phyloP scores from a whole-genome alignment of 2,888 invertebrate species.

The Ichneumon xanthorius region DNA sequence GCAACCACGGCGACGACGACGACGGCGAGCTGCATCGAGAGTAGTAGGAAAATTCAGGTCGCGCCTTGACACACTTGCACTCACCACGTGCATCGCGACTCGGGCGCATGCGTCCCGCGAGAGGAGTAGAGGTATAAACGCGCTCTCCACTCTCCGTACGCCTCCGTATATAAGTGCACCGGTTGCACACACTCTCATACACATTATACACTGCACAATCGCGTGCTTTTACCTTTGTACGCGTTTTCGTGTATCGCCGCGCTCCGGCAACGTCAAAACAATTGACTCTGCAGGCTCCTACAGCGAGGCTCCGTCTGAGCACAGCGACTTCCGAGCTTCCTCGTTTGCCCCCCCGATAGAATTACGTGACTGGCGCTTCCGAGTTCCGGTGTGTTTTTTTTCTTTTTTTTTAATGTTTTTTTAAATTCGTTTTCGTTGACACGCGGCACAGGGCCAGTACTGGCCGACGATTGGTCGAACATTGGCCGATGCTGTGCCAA shows the following conservation, averaged over 20 bases:
- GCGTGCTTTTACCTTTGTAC: slow-evolving; percentile 43
- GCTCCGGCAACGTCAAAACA: slow-evolving; percentile 25
- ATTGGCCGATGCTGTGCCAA: not conserved
- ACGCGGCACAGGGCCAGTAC: not conserved
- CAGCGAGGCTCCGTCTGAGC: not conserved
- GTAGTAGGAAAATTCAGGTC: slow-evolving; percentile 85
- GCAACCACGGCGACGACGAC: slow-evolving; percentile 57
- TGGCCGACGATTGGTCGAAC: not conserved
- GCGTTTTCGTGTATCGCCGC: slow-evolving; percentile 3
- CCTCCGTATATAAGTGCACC: slow-evolving; percentile 17
- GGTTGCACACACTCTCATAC: slow-evolving; percentile 21
- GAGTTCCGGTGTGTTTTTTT: slow-evolving; percentile 12
- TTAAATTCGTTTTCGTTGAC: not conserved
- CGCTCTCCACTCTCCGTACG: slow-evolving; percentile 3
- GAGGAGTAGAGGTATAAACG: slow-evolving; percentile 30
- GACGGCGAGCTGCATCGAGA: slow-evolving; percentile 68
- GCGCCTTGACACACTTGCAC: slow-evolving; percentile 85
- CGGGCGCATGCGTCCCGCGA: slow-evolving; percentile 77
- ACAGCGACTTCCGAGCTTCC: slow-evolving; percentile 14
- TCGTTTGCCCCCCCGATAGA: slow-evolving; percentile 18
- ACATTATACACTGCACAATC: slow-evolving; percentile 1
- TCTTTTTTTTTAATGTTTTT: slow-evolving; percentile 16
- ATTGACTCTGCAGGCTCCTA: slow-evolving; percentile 9
- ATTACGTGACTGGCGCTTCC: slow-evolving; percentile 34
- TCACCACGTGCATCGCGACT: slow-evolving; percentile 83